These are phyloP conservation scores for Seriola aureovittata DNA, from an alignment of 2,113 vertebrate genomes.

Conservation along the genomic window DNA sequence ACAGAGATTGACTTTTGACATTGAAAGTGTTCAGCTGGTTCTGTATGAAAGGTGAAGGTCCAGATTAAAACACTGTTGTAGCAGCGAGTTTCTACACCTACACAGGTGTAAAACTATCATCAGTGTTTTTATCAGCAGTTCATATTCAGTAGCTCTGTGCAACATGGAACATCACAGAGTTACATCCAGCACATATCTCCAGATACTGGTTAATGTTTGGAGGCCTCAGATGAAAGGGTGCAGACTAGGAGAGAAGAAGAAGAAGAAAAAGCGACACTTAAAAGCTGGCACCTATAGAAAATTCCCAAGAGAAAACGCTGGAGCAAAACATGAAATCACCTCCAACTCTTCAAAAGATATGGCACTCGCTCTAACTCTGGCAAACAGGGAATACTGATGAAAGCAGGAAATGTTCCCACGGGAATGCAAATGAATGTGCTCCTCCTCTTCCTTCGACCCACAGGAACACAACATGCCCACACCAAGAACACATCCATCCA, in stretches of 20 bases:
- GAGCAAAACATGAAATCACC: slow-evolving; percentile 51
- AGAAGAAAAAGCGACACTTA: background rate
- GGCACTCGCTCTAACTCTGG: slow-evolving; percentile 39
- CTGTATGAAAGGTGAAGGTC: slow-evolving; percentile 1
- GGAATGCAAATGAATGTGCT: slow-evolving; percentile 63
- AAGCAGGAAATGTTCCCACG: slow-evolving; percentile 61
- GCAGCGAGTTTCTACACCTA: background rate
- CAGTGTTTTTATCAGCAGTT: background rate
- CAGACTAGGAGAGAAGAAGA: background rate
- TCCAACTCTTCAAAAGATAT: slow-evolving; percentile 47
- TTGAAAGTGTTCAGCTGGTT: background rate
- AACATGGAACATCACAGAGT: background rate
- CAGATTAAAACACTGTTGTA: slow-evolving; percentile 8
- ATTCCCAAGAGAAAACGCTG: slow-evolving; percentile 25
- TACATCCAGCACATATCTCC: background rate
- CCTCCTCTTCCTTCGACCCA: slow-evolving; percentile 38
- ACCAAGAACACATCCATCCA: slow-evolving; percentile 36
- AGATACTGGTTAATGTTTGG: slow-evolving; percentile 33
- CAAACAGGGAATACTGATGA: slow-evolving; percentile 62
- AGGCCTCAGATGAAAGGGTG: slow-evolving; percentile 49
- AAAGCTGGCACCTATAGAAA: slow-evolving; percentile 57
- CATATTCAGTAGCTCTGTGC: background rate
- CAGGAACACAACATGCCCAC: slow-evolving; percentile 46
- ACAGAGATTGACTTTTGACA: background rate
- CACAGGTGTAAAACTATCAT: background rate